Percentiles rank a stretch among this genome's conserved stretches.
These are phyloP conservation scores for Diaprepes abbreviatus DNA, from an alignment of 2,888 invertebrate species.

Conservation along the genomic window DNA sequence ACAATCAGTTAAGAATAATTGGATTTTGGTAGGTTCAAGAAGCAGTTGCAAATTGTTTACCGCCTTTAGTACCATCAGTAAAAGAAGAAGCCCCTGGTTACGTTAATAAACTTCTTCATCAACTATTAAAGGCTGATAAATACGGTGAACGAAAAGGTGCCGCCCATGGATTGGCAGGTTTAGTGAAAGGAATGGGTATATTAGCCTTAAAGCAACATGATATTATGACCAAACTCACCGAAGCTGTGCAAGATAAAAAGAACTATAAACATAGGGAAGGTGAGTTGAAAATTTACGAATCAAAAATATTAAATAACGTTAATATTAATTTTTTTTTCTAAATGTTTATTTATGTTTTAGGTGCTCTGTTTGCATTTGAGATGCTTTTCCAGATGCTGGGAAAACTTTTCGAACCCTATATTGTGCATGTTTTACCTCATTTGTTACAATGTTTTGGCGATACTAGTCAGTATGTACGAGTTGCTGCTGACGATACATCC, in stretches of 20 bases:
- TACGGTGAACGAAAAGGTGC: slow-evolving; percentile 96
- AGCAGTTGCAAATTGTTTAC: slow-evolving; percentile 96
- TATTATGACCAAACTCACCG: slow-evolving; percentile 93
- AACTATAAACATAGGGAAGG: slow-evolving; percentile 95
- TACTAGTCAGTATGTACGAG: slow-evolving; percentile 92
- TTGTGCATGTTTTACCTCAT: slow-evolving; percentile 96
- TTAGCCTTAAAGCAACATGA: slow-evolving; percentile 94
- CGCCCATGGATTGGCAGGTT: slow-evolving; percentile 94
- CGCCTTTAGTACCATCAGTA: slow-evolving; percentile 92
- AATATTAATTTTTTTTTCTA: too few relatives aligned
- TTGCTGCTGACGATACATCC: slow-evolving; percentile 97
- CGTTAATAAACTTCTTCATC: slow-evolving; percentile 88
- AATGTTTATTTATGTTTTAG: slow-evolving; percentile 64
- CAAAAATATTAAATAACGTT: neutral
- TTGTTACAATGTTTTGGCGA: slow-evolving; percentile 97
- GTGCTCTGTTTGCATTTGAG: slow-evolving; percentile 97
- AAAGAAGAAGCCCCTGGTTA: slow-evolving; percentile 91
- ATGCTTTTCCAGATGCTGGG: slow-evolving; percentile 96
- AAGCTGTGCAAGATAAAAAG: slow-evolving; percentile 97
- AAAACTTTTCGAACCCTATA: slow-evolving; percentile 97
- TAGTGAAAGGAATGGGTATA: slow-evolving; percentile 97
- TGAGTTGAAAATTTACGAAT: slow-evolving; percentile 53
- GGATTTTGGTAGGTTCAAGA: slow-evolving; percentile 91
- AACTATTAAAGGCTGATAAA: slow-evolving; percentile 90
- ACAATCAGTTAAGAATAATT: too few relatives aligned